Evolutionary conservation across 2,113 vertebrate genomes (phyloP).

Genomic region (Condylura cristata): DNA sequence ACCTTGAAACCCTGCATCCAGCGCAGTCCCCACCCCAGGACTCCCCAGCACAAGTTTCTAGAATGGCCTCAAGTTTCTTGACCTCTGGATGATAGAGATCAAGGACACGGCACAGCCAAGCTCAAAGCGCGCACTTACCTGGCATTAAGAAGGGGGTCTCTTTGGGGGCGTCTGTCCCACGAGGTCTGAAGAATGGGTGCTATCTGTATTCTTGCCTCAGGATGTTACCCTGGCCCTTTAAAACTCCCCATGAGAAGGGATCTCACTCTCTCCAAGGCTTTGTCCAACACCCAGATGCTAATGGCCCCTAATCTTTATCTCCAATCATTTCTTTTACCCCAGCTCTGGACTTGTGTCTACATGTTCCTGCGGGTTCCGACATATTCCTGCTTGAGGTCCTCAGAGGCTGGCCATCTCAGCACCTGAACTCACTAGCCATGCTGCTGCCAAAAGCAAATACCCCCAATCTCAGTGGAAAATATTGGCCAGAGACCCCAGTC

Average conservation of each 20-base stretch:
- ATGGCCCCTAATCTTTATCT: neutral
- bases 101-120: neutral
- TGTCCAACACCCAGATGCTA: neutral
- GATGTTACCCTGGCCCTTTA: neutral
- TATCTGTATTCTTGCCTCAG: neutral
- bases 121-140: neutral
- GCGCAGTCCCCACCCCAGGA: neutral
- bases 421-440: neutral
- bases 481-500: neutral
- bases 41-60: neutral
- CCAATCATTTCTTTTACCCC: neutral
- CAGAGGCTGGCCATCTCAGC: neutral
- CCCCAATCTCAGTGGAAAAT: neutral
- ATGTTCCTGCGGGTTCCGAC: neutral
- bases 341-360: neutral
- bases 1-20: neutral
- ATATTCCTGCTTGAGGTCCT: neutral
- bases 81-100: accelerated
- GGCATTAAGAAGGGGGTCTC: neutral
- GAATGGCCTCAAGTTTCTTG: too few relatives aligned
- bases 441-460: neutral
- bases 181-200: neutral
- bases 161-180: neutral
- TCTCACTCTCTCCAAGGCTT: neutral
- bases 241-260: neutral